Conservation (phyloP, 2,797 vertebrate genomes). For the Ibycter americanus region DNA sequence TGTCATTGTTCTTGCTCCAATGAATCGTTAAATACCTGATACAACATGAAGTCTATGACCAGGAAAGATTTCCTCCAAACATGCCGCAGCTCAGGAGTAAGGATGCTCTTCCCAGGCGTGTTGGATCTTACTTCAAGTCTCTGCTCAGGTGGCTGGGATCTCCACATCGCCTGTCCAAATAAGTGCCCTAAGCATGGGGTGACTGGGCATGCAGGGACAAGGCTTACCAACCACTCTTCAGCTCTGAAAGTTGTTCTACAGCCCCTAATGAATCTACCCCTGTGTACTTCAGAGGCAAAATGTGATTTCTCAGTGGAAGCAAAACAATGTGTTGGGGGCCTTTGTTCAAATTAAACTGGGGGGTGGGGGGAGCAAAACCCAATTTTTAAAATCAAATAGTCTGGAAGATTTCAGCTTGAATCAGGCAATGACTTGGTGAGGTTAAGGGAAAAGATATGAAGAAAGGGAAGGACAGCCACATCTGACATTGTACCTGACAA, state of each 20-base stretch:
- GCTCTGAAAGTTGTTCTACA: neutral
- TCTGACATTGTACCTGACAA: neutral
- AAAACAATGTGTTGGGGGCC: neutral
- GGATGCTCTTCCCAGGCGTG: neutral
- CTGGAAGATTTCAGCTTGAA: neutral
- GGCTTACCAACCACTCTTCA: neutral
- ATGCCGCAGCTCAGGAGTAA: neutral
- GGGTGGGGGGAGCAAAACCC: no score
- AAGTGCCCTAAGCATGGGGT: neutral
- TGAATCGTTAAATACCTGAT: neutral
- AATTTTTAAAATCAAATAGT: neutral
- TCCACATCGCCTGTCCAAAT: neutral
- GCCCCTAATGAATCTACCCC: neutral
- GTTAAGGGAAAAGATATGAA: neutral
- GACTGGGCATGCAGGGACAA: neutral
- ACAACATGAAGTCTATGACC: neutral
- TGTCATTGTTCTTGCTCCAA: neutral
- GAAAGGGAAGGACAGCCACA: neutral
- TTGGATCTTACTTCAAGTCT: neutral
- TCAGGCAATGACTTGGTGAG: neutral
- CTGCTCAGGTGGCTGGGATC: neutral
- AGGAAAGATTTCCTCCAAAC: neutral
- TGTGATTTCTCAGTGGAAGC: neutral
- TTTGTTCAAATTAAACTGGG: neutral
- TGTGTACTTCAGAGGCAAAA: neutral